phyloP scores from a whole-genome alignment of 2,888 invertebrate species.

The Hedychridium roseum region DNA sequence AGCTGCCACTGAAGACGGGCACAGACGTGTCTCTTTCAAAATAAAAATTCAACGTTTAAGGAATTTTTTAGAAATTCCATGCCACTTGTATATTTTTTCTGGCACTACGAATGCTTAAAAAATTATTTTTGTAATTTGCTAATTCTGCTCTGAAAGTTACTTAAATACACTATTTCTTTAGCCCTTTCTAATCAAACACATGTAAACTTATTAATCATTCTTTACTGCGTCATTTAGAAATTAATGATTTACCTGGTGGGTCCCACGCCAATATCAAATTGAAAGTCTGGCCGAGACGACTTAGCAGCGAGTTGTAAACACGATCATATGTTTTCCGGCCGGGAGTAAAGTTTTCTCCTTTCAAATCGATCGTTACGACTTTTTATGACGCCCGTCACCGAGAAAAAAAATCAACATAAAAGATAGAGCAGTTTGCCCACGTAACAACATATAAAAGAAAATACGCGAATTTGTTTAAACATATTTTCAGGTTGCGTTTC shows the following conservation, averaged over 20 bases:
- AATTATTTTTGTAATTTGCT: too few relatives aligned
- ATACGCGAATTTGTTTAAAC: too few relatives aligned
- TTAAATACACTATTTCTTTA: background rate
- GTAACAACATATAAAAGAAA: background rate
- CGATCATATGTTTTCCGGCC: conserved; percentile 65
- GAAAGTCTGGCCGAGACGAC: conserved; percentile 59
- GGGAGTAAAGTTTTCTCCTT: conserved; percentile 61
- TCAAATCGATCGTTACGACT: conserved; percentile 68
- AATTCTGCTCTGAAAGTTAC: too few relatives aligned
- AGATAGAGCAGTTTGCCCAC: background rate
- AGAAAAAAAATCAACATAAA: conserved; percentile 25
- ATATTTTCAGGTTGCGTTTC: too few relatives aligned
- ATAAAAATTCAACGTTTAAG: conserved; percentile 5
- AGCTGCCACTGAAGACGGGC: conserved; percentile 70
- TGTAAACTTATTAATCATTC: background rate
- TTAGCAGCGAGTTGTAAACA: conserved; percentile 56
- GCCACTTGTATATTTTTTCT: conserved; percentile 7
- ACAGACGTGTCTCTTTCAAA: conserved; percentile 59
- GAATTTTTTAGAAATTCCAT: too few relatives aligned
- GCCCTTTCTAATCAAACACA: too few relatives aligned
- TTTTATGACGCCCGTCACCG: conserved; percentile 23
- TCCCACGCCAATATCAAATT: conserved; percentile 67
- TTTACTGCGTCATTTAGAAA: too few relatives aligned
- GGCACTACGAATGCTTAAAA: too few relatives aligned
- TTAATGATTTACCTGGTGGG: conserved; percentile 61